Base-by-base conservation (phyloP, 2,113 vertebrate species). In the Calyptommatus sinebrachiatus region DNA sequence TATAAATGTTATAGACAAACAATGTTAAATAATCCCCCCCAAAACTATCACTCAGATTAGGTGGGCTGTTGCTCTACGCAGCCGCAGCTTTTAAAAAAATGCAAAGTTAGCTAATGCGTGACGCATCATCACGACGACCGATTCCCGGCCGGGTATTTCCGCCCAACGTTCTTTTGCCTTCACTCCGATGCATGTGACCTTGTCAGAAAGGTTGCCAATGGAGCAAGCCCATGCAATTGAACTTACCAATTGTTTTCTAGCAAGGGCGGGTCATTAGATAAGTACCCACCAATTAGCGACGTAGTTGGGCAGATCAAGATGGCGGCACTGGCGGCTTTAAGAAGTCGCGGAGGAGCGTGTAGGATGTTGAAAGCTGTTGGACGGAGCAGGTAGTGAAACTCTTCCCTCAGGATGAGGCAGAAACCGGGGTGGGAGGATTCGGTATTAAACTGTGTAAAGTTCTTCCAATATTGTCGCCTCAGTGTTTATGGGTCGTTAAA, bases 321-420 rank as follows among this genome's bases (percentile, higher is more conserved):
- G 90, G 91, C 88, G 82, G 87, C 74, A 1, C 1, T 4, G 11
- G 20, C 8, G 1, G 2, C 0, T 0, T 1, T 87, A 18, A 0
- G 83, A 18, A 0, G 83, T 2, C 4, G 68, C 0, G 11, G 35
- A 41, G 35, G 35, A 41, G 35, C 35, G 35, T 4, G 53, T 1
- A 48, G 86, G 84, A 0, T 24, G 35, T 0, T 82, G 73, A 73
- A 1, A 6, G 8, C 65, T 70, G 31, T 61, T 2, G 7, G 77
- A 7, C 0, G 61, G 66, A 9, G 1, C 29, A 90, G 91, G 89
- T 89, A 89, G 8, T 57, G 2, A 57, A 57, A 50, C 7, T 16
- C 2, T 6, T 12, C n/a, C 6, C 1, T 9, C 0, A 12, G 46
- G 0, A 1, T 48, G 5, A 50, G 7, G 11, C 35, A 41, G 65